phyloP scores from a whole-genome alignment of 1,140 invertebrate species.

The Frieseomelitta varia region DNA sequence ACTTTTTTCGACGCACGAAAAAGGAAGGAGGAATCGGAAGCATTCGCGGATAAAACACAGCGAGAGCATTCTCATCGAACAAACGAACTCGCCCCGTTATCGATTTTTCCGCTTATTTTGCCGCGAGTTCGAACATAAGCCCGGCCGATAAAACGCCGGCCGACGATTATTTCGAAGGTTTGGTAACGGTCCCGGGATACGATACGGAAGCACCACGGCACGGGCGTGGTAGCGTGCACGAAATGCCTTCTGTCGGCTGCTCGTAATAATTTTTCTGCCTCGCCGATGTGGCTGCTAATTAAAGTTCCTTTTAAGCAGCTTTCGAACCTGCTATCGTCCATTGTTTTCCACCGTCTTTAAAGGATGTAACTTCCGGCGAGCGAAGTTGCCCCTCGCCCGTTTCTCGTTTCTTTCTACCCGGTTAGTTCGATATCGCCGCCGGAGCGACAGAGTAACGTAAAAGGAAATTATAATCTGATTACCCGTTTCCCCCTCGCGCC shows the following conservation, averaged over 20 bases:
- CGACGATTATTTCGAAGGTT: neutral
- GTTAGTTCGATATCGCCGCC: neutral
- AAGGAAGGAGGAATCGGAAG: neutral
- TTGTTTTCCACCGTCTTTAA: constrained; percentile 30
- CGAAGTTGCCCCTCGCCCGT: constrained; percentile 1
- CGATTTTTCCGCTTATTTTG: neutral
- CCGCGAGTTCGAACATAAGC: no score
- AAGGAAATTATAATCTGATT: neutral
- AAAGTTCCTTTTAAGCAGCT: constrained; percentile 39
- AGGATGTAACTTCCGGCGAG: neutral
- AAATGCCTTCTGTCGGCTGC: neutral
- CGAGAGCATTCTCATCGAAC: neutral
- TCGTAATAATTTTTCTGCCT: neutral
- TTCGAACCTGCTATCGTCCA: constrained; percentile 11
- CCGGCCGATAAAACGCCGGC: neutral
- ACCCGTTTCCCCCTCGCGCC: no score
- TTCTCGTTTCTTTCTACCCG: neutral
- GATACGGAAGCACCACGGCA: neutral
- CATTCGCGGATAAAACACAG: neutral
- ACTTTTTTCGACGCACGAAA: neutral
- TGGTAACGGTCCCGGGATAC: neutral
- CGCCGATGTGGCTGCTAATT: constrained; percentile 23
- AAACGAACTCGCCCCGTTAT: neutral
- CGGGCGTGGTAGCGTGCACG: neutral
- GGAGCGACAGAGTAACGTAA: neutral